Evolutionary conservation across 1,140 invertebrate genomes (phyloP).

Genomic region (Luehdorfia chinensis): DNA sequence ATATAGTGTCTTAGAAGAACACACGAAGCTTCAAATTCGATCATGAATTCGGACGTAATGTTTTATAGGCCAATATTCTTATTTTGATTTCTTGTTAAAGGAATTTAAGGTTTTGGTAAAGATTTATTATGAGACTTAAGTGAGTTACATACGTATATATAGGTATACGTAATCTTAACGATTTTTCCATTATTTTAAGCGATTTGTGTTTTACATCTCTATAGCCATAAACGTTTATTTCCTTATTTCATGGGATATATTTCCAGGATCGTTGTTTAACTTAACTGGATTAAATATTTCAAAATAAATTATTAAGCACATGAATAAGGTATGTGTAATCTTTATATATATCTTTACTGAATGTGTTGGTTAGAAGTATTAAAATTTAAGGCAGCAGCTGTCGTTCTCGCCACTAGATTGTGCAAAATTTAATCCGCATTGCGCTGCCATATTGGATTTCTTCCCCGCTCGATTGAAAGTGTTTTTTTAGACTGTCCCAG

Average conservation of each 20-base stretch:
- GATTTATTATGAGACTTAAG: slow-evolving; percentile 16
- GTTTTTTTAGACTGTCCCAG: slow-evolving; percentile 57
- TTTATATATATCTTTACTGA: slow-evolving; percentile 4
- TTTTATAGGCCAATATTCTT: slow-evolving; percentile 51
- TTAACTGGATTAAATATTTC: slow-evolving; percentile 1
- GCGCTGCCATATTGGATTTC: slow-evolving; percentile 68
- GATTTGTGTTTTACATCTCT: slow-evolving; percentile 10
- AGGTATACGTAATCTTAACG: slow-evolving; percentile 26
- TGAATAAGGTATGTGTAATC: background rate
- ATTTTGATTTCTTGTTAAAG: slow-evolving; percentile 16
- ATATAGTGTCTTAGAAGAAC: slow-evolving; percentile 39
- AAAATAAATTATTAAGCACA: slow-evolving; percentile 12
- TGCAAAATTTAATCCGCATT: slow-evolving; percentile 70
- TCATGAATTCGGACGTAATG: slow-evolving; percentile 37
- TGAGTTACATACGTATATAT: slow-evolving; percentile 15
- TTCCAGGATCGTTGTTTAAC: slow-evolving; percentile 6
- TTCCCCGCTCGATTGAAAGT: slow-evolving; percentile 63
- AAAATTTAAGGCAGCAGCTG: slow-evolving; percentile 65
- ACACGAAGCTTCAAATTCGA: too few species aligned
- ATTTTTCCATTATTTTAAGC: slow-evolving; percentile 25
- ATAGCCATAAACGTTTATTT: slow-evolving; percentile 15
- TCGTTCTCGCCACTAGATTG: slow-evolving; percentile 57
- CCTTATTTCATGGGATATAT: slow-evolving; percentile 12
- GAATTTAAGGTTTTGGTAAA: slow-evolving; percentile 13
- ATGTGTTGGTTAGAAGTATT: slow-evolving; percentile 15